Conservation (phyloP, 1,140 invertebrate genomes). For the Sycophaga agraensis region DNA sequence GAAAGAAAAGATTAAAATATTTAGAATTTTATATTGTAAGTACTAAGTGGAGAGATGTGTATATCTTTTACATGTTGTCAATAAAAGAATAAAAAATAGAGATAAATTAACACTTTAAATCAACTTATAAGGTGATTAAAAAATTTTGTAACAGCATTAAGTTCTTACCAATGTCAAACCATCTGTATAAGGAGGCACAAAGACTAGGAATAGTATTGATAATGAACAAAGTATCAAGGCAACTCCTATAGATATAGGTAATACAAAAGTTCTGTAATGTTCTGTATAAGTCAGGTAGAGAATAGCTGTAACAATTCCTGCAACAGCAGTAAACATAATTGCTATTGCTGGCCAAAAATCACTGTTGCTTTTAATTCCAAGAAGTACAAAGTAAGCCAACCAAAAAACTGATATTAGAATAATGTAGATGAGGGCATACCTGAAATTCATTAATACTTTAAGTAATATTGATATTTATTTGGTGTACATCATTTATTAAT, state of each 20-base stretch:
- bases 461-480: too few species aligned
- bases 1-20: too few species aligned
- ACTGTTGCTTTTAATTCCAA: constrained; percentile 48
- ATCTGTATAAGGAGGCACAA: constrained; percentile 59
- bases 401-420: constrained; percentile 61
- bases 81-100: too few species aligned
- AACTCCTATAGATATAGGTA: constrained; percentile 66
- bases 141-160: too few species aligned
- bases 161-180: constrained; percentile 69
- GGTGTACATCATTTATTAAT: too few species aligned
- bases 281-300: constrained; percentile 69
- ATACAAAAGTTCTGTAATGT: constrained; percentile 67
- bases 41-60: too few species aligned
- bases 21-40: too few species aligned
- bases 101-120: too few species aligned
- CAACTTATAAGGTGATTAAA: too few species aligned
- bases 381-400: constrained; percentile 60
- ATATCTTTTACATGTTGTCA: too few species aligned
- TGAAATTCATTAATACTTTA: constrained; percentile 41
- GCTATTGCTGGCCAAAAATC: constrained; percentile 64
- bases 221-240: constrained; percentile 67
- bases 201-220: constrained; percentile 65
- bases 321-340: constrained; percentile 62
- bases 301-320: constrained; percentile 60
- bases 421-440: constrained; percentile 65